Evolutionary conservation across 2,888 invertebrate genomes (phyloP), one percentile per base, ranked within the genome.

Genomic region (Papilio protenor): DNA sequence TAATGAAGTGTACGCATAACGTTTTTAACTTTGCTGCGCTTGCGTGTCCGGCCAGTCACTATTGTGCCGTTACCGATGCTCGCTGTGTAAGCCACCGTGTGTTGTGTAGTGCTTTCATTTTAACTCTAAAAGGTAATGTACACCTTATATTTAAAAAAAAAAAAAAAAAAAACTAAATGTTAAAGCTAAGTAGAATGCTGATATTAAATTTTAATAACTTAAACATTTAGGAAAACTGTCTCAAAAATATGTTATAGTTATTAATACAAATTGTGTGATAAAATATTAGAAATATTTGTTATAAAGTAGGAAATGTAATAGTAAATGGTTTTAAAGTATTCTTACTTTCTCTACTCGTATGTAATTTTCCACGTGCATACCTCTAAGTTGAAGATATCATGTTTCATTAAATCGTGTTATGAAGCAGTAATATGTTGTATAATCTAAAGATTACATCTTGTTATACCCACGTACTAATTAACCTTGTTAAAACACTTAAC

Each of bases 21-120:
- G 64, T 66, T 66, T 45, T 69, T 21, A 45, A 69, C 45, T 45
- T n/a, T 11, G 45, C 45, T 21, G 6, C 66, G 66, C 21, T 45
- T 12, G 66, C 45, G n/a, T 3, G 66, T 21, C 45, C 45, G n/a
- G 66, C 66, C 66, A 69, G 66, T 69, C 66, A 45, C 66, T 45
- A n/a, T n/a, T 33, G 66, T 69, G 66, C 66, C 66, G 66, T n/a
- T 45, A 69, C 21, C n/a, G 45, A 45, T 21, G 66, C n/a, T 21
- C 11, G 33, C 3, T 66, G 40, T 45, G 45, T 69, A 12, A 23
- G 27, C 21, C 40, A n/a, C 4, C 27, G n/a, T 33, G n/a, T 66
- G 66, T 33, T 45, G 14, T 21, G 21, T 45, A 4, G 66, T 69
- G 66, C 6, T 45, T 69, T 45, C 12, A 69, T 69, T 69, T 69